These are phyloP conservation scores for Trichomalopsis sarcophagae DNA, from an alignment of 1,140 invertebrate genomes.

Conservation along the genomic window DNA sequence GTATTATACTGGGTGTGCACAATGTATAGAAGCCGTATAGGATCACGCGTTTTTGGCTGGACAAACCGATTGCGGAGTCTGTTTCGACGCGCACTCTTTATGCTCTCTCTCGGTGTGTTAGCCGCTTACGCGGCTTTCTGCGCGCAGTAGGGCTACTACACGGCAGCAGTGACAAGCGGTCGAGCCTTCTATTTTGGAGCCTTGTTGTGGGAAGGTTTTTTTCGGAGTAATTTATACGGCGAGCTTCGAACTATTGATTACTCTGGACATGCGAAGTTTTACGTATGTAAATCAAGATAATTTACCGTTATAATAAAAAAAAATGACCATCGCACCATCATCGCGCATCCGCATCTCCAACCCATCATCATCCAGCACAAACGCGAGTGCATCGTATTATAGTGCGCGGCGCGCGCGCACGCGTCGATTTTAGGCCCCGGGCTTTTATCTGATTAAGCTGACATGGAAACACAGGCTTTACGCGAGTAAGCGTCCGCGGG, in stretches of 20 bases:
- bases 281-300: too few species aligned
- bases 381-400: background rate
- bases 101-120: constrained; percentile 53
- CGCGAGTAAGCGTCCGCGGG: constrained; percentile 70
- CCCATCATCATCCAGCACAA: too few species aligned
- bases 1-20: constrained; percentile 35
- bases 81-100: constrained; percentile 50
- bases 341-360: too few species aligned
- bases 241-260: background rate
- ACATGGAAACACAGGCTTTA: constrained; percentile 73
- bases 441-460: constrained; percentile 74
- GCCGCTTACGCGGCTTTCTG: constrained; percentile 45
- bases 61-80: constrained; percentile 42
- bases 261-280: too few species aligned
- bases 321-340: background rate
- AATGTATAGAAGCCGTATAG: constrained; percentile 54
- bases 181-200: background rate
- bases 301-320: background rate
- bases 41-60: constrained; percentile 54
- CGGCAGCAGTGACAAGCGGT: too few species aligned
- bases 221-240: constrained; percentile 8
- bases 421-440: constrained; percentile 61
- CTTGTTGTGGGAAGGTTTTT: background rate
- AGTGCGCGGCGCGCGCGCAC: background rate
- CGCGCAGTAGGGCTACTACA: background rate